Conservation (phyloP, 2,888 invertebrate genomes). For the Scelioninae gen. 2 region DNA sequence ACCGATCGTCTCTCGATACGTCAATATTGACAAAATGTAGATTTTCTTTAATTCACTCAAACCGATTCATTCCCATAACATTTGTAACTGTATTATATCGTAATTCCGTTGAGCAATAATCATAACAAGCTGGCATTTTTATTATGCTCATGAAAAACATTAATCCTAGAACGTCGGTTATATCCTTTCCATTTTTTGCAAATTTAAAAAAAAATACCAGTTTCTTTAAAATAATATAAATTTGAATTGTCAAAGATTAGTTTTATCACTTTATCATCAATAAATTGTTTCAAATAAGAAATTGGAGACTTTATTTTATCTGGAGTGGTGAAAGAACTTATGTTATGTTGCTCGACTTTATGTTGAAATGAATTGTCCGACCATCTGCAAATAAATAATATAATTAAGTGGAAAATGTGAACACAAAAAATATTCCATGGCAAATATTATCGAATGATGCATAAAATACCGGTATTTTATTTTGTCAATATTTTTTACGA, state of each 20-base stretch:
- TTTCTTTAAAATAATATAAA: conserved; percentile 3
- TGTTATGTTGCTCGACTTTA: not conserved
- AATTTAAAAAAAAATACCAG: not conserved
- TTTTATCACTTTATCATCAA: conserved; percentile 2
- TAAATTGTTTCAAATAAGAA: not conserved
- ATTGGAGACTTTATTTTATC: conserved; percentile 8
- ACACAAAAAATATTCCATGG: not conserved
- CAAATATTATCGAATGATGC: conserved; percentile 5
- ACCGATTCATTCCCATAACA: conserved; percentile 6
- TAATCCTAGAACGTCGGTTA: conserved; percentile 6
- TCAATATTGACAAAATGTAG: conserved; percentile 10
- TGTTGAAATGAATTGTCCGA: not conserved
- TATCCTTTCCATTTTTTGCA: not conserved
- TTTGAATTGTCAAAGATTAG: conserved; percentile 7
- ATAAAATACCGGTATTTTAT: conserved; percentile 5
- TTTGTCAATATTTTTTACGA: not conserved
- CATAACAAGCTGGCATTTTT: conserved; percentile 1
- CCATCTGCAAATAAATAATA: conserved; percentile 6
- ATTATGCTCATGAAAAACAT: conserved; percentile 7
- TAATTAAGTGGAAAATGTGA: not conserved
- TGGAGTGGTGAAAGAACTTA: not conserved
- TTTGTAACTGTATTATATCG: conserved; percentile 6
- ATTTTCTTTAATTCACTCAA: not conserved
- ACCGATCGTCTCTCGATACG: not conserved
- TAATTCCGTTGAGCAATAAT: conserved; percentile 11